These are phyloP conservation scores for Lochmaea crataegi DNA, from an alignment of 2,888 invertebrate species.

Conservation along the genomic window DNA sequence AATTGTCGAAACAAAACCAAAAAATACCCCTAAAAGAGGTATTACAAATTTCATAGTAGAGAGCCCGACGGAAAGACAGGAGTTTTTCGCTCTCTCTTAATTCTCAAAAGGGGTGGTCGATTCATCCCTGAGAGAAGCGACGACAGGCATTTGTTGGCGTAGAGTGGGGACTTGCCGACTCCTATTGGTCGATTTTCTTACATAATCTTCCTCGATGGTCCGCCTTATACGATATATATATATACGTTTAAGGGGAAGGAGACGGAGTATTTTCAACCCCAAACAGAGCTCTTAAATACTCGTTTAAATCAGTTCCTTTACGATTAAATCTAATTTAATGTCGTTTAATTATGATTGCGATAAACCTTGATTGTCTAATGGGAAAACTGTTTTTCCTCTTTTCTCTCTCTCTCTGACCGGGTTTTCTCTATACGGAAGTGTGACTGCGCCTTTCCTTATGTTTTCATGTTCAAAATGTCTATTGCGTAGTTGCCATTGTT, in stretches of 20 bases:
- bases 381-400: constrained; percentile 35
- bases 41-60: constrained; percentile 37
- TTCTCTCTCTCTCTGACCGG: constrained; percentile 11
- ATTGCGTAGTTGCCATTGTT: no score
- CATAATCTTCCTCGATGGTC: constrained; percentile 54
- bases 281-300: constrained; percentile 52
- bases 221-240: constrained; percentile 46
- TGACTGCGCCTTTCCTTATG: not conserved
- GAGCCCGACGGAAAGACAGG: constrained; percentile 34
- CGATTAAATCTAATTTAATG: constrained; percentile 60
- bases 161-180: constrained; percentile 51
- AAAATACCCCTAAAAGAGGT: constrained; percentile 34
- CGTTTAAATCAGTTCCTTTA: constrained; percentile 56
- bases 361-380: constrained; percentile 51
- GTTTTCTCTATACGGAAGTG: constrained; percentile 23
- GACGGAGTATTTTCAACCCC: constrained; percentile 50
- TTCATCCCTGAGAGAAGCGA: constrained; percentile 49
- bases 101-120: constrained; percentile 48
- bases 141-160: constrained; percentile 45
- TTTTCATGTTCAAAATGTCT: no score
- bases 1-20: constrained; percentile 35
- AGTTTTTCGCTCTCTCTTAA: constrained; percentile 32
- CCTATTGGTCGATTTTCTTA: constrained; percentile 58
- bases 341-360: constrained; percentile 55
- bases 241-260: constrained; percentile 6